A percentile compares a stretch with the other conserved stretches of the same genome.
These are phyloP conservation scores for Anolis carolinensis DNA, from an alignment of 2,113 vertebrate genomes.

Conservation along the genomic window DNA sequence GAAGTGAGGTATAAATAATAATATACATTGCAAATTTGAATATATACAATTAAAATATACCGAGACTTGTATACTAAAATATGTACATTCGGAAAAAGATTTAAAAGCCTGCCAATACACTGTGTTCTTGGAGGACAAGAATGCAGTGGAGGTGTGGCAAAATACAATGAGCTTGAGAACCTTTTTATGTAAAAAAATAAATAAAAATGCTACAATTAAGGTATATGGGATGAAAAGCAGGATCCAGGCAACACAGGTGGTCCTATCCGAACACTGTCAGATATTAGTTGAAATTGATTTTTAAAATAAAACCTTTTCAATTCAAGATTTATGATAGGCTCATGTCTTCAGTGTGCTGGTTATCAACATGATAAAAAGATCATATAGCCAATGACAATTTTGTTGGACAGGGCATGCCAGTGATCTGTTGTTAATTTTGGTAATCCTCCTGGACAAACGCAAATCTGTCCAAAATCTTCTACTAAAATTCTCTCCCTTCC, in stretches of 20 bases:
- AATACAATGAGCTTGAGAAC: no score
- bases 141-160: no score
- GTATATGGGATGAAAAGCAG: neutral
- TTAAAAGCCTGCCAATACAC: no score
- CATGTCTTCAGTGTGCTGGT: neutral
- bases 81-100: no score
- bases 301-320: neutral
- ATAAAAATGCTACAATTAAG: neutral
- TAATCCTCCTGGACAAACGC: neutral
- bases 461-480: neutral
- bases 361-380: neutral
- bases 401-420: neutral
- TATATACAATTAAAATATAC: no score
- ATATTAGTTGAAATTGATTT: neutral
- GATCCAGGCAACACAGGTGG: neutral
- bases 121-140: no score
- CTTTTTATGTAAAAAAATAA: no score
- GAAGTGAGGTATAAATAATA: no score
- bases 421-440: neutral
- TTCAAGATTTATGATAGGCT: neutral
- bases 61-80: no score
- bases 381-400: neutral
- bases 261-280: neutral
- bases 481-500: neutral
- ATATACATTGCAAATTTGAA: no score